Base-by-base conservation (phyloP, 53 echinoderm and acorn worm genomes). In the Zoroaster sp. region DNA sequence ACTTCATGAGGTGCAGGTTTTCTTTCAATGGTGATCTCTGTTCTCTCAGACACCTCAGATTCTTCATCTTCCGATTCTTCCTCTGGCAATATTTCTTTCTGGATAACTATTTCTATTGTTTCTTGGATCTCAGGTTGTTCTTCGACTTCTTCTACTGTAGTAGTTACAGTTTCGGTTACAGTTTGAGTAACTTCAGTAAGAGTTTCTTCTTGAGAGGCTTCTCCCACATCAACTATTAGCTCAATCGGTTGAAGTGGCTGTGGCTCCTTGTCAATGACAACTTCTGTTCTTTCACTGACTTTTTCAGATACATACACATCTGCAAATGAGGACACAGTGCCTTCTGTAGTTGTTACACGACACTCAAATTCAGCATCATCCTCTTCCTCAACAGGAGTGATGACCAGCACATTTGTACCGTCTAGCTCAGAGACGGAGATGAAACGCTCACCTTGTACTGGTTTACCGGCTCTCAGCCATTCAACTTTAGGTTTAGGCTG, bases 361-460 rank as follows among this genome's bases (percentile, higher is more conserved):
- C 95, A 95, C 72, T 93, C 96, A 94, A 94, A 99, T 88, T 94
- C 94, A 67, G 99, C 93, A 70, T 99, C 94, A 90, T 99, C 99
- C 20, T 91, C 94, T 59, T 89, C 93, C 40, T 89, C 83, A 42
- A 96, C 93, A n/a, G 94, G 94, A 73, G 87, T 93, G 45, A 99
- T 99, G 28, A 95, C 80, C 38, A 99, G 74, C 37, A 88, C 86
- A 79, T 87, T 93, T 66, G 91, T 91, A 18, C 96, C 99, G 91
- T 95, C 94, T 54, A 68, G 52, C 72, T 94, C 90, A 53, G 31
- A 31, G 47, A 90, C 82, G 69, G 92, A 91, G 35, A 91, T 87
- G 73, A 93, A 99, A 66, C 93, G 86, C 44, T 94, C 91, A 44
- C 91, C 91, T 89, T 94, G 79, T 18, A 99, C 85, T 59, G 89